Conservation (phyloP, 1,140 invertebrate genomes). For the Aphelinus certus region DNA sequence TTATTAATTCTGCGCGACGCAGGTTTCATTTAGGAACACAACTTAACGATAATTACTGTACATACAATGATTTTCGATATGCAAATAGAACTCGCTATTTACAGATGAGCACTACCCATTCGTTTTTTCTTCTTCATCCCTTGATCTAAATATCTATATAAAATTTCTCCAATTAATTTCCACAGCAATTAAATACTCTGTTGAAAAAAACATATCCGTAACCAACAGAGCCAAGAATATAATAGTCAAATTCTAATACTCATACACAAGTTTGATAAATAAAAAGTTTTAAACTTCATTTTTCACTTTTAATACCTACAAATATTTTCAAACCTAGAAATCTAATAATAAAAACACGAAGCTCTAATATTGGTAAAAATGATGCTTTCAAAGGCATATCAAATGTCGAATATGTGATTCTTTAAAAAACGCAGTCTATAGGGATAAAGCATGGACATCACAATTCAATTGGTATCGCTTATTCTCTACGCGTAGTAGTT, state of each 20-base stretch:
- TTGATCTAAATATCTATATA: conserved; percentile 25
- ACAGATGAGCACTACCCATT: conserved; percentile 20
- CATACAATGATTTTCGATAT: conserved; percentile 36
- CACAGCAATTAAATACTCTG: conserved; percentile 31
- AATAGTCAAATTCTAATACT: not conserved
- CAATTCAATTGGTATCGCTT: no score
- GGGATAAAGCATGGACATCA: not conserved
- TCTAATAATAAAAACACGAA: no score
- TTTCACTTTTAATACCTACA: no score
- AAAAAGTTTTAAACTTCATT: no score
- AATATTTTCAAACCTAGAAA: no score
- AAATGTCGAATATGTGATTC: no score
- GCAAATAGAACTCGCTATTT: conserved; percentile 41
- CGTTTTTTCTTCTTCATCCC: conserved; percentile 10
- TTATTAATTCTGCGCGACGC: conserved; percentile 25
- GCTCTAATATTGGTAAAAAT: no score
- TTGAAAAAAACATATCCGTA: conserved; percentile 35
- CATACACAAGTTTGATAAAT: no score
- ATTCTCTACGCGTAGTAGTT: no score
- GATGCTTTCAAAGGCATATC: no score
- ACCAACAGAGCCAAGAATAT: conserved; percentile 32
- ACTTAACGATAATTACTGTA: conserved; percentile 41
- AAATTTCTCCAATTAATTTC: conserved; percentile 21
- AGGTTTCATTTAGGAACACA: conserved; percentile 34
- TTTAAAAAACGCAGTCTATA: not conserved